A percentile compares a stretch with the other conserved stretches of the same genome.
Conservation (phyloP, 2,113 vertebrate genomes). For the Aepyceros melampus region DNA sequence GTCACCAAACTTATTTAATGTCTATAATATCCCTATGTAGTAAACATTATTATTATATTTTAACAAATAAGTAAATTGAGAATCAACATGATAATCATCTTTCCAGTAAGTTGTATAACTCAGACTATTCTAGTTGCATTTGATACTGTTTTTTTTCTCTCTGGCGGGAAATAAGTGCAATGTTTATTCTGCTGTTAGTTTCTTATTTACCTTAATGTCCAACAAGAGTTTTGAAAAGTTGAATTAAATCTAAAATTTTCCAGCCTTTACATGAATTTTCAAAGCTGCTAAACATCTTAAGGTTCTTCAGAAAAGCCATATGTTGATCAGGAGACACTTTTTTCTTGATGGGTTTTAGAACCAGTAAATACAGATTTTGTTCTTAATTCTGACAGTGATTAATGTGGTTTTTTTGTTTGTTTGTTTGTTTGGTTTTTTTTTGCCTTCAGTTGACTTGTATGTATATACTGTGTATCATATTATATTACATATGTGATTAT, state of each 20-base stretch:
- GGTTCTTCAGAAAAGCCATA: neutral
- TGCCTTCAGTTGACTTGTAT: neutral
- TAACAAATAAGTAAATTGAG: neutral
- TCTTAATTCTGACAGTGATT: neutral
- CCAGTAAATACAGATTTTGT: neutral
- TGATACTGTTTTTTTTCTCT: neutral
- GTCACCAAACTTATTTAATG: neutral
- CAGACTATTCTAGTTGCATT: neutral
- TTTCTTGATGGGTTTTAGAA: neutral
- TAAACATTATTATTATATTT: neutral
- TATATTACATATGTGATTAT: neutral
- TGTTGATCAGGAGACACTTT: neutral
- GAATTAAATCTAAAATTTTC: neutral
- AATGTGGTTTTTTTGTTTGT: neutral
- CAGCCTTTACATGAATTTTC: neutral
- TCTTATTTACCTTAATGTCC: neutral
- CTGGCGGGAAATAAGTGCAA: neutral
- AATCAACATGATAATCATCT: neutral
- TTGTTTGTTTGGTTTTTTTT: too few species aligned
- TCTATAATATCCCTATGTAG: neutral
- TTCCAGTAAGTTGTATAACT: neutral
- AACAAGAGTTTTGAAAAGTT: neutral
- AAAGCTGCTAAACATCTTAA: neutral
- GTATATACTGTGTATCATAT: neutral
- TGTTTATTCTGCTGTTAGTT: neutral